Base-by-base conservation (phyloP, 2,113 vertebrate genomes). In the Shinisaurus crocodilurus region DNA sequence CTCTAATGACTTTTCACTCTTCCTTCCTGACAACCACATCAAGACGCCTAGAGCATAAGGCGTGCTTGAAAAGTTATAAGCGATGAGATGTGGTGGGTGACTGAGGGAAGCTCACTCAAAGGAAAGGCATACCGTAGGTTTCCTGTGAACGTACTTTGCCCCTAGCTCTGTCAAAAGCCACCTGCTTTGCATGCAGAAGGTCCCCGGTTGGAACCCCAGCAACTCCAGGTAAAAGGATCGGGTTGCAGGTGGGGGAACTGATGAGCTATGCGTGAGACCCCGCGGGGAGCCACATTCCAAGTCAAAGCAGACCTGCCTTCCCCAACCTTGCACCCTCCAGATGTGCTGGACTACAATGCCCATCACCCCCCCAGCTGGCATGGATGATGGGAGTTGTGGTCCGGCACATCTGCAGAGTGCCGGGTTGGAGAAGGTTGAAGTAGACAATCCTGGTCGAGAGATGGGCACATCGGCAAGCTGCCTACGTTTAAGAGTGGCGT, bases 11-110 rank as follows among this genome's bases (percentile, higher is more conserved):
- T 89, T 86, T 93, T 27, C 6, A 60, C 40, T 50, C 93, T 90
- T 90, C 87, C 81, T 89, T 88, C 82, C 76, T 20, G 92, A 70
- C 70, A n/a, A n/a, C 63, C 57, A 88, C 76, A 90, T 85, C 13
- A 37, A 77, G 75, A 82, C 84, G 67, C 82, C 81, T 72, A 88
- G 40, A 90, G 34, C 0, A 0, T 67, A 3, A 43, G 37, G 5
- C 0, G 0, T 89, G 57, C 50, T 94, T 77, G 37, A n/a, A 74
- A 92, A 87, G 86, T 57, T 83, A 50, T 79, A 72, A 91, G 70
- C 32, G 40, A 6, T 13, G 0, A 0, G 25, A 23, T 57, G 65
- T 63, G 72, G 32, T 50, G 81, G 8, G n/a, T 75, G 77, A 67
- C 0, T 88, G 75, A 67, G 0, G 87, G 45, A 69, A 86, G 75